Evolutionary conservation across 2,888 invertebrate species (phyloP).

Genomic region (Andrena bucephala): DNA sequence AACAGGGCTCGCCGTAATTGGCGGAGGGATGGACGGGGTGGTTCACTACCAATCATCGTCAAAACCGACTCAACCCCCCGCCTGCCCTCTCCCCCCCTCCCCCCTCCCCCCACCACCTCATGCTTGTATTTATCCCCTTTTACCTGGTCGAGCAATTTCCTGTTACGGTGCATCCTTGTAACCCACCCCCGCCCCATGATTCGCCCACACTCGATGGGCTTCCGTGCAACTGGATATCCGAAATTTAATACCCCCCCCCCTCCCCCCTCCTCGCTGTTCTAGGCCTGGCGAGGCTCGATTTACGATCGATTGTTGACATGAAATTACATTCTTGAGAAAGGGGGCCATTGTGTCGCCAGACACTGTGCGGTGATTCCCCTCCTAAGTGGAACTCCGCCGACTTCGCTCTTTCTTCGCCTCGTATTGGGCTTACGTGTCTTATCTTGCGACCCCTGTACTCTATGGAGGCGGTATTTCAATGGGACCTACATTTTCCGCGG

Average conservation of each 20-base stretch:
- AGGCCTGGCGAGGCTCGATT: slow-evolving; percentile 39
- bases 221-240: slow-evolving; percentile 55
- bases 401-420: slow-evolving; percentile 18
- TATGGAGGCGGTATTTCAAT: slow-evolving; percentile 33
- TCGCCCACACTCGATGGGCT: slow-evolving; percentile 53
- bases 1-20: slow-evolving; percentile 35
- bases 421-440: slow-evolving; percentile 54
- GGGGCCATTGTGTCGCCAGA: slow-evolving; percentile 16
- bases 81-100: not conserved
- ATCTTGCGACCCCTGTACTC: slow-evolving; percentile 33
- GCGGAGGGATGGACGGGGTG: slow-evolving; percentile 24
- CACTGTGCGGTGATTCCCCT: not conserved
- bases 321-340: slow-evolving; percentile 42
- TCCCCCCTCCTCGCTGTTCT: not conserved
- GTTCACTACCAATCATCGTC: slow-evolving; percentile 21
- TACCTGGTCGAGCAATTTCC: slow-evolving; percentile 64
- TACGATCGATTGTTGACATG: slow-evolving; percentile 52
- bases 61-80: slow-evolving; percentile 54
- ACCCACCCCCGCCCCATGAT: slow-evolving; percentile 5
- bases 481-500: slow-evolving; percentile 45
- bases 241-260: slow-evolving; percentile 49
- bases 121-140: slow-evolving; percentile 44
- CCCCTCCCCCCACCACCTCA: not conserved
- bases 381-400: slow-evolving; percentile 22
- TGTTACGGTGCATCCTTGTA: slow-evolving; percentile 34